Conservation (phyloP, 1,140 invertebrate genomes). For the Fopius arisanus region DNA sequence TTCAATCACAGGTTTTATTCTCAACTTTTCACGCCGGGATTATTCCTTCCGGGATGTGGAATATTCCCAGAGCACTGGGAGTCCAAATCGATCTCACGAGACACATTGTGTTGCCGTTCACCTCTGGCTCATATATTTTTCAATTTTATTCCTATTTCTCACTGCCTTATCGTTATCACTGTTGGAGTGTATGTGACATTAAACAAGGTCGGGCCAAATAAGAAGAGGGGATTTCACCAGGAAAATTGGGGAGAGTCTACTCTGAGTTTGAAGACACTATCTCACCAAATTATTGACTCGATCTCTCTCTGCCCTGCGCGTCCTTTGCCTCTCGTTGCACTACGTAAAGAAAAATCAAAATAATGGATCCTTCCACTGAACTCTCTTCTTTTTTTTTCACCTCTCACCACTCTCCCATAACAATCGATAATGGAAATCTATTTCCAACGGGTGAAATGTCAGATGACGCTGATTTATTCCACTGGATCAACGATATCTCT, state of each 20-base stretch:
- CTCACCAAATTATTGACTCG: neutral
- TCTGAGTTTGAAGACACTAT: neutral
- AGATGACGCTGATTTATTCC: too few relatives aligned
- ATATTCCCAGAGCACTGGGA: neutral
- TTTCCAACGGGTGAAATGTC: neutral
- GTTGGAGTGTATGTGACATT: neutral
- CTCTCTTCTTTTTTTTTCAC: neutral
- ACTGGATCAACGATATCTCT: too few relatives aligned
- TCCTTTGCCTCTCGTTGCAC: neutral
- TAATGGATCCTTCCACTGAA: neutral
- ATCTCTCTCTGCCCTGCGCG: neutral
- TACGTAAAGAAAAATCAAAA: neutral
- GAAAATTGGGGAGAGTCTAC: neutral
- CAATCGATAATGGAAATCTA: neutral
- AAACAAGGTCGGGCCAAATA: neutral
- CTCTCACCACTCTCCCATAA: neutral
- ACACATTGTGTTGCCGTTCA: neutral
- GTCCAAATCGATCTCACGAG: constrained; percentile 1
- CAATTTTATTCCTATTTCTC: neutral
- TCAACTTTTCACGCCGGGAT: neutral
- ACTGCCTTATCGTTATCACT: neutral
- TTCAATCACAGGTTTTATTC: too few relatives aligned
- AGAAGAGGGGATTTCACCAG: neutral
- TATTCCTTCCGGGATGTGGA: neutral
- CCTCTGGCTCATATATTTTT: neutral